Percentiles rank a stretch among this genome's conserved stretches.
Conservation (phyloP, 2,888 invertebrate genomes). For the Agrilus mali region DNA sequence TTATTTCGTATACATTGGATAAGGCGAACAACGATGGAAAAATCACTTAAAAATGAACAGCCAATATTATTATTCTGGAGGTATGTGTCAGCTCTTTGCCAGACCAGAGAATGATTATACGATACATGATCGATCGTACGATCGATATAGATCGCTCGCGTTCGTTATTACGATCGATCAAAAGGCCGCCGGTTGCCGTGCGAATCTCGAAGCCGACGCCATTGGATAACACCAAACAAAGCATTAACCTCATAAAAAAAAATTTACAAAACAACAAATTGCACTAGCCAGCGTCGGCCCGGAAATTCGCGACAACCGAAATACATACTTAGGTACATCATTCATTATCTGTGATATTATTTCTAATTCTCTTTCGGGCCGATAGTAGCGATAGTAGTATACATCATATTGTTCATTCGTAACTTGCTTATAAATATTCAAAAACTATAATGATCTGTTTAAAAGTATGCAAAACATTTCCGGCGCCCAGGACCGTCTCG, state of each 20-base stretch:
- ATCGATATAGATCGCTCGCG: neutral
- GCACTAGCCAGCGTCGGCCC: constrained; percentile 9
- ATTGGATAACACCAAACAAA: constrained; percentile 5
- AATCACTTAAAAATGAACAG: constrained; percentile 37
- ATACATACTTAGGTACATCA: no score
- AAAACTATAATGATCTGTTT: constrained; percentile 16
- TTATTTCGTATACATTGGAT: constrained; percentile 55
- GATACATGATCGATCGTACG: neutral
- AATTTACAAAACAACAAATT: constrained; percentile 13
- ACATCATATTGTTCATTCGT: constrained; percentile 15
- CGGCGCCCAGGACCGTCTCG: neutral
- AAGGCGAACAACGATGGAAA: constrained; percentile 46
- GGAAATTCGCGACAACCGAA: neutral
- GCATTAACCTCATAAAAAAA: constrained; percentile 6
- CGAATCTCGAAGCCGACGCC: constrained; percentile 10
- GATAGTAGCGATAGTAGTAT: constrained; percentile 7
- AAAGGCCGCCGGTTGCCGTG: constrained; percentile 9
- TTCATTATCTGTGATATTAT: no score
- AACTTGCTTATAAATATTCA: constrained; percentile 16
- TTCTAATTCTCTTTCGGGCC: no score
- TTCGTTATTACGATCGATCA: constrained; percentile 4
- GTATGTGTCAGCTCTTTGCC: constrained; percentile 27
- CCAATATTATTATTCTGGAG: constrained; percentile 35
- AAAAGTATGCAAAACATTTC: no score
- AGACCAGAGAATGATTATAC: constrained; percentile 4